Evolutionary conservation across 1,140 invertebrate species (phyloP), one percentile per base, ranked within the genome.

Genomic region (Riptortus pedestris): DNA sequence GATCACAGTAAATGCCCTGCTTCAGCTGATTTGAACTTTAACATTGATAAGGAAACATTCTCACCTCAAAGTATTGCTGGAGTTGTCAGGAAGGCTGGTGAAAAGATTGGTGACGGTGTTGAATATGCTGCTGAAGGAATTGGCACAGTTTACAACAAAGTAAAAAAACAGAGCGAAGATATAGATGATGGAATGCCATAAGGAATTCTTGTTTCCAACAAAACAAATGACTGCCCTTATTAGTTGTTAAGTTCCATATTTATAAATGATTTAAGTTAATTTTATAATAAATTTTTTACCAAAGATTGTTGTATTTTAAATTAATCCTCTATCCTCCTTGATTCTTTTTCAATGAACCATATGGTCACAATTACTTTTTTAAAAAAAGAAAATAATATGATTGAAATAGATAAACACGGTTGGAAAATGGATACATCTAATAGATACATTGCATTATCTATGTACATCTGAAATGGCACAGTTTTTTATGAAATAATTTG

Each of bases 11-110:
- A 81, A 2, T 90, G 88, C 71, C 65, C 66, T 11, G 61, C 62
- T 7, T 77, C 80, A 12, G 77, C 77, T n/a, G 77, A 80, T 3
- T 75, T 87, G 2, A 83, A 88, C 69, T 83, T 90, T 47, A 83
- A 84, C 69, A 81, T 90, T 51, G 81, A 90, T 67, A 83, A 84
- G 0, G 78, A 86, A 4, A 90, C 88, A 0, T 87, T 91, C 70
- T 85, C 81, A 0, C 76, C 84, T 0, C 79, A 85, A 61, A 85
- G 81, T 67, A 77, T 88, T n/a, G 85, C 82, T 0, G 78, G 80
- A 9, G 81, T 80, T 1, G 81, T 88, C 0, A 78, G 82, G 29
- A 70, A 70, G 72, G 85, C 85, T 31, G 86, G 86, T 0, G 81
- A 82, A 52, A 85, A 82, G 69, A 78, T 88, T 28, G 85, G 86